Conservation (phyloP, 2,797 vertebrate genomes). For the Aselliscus stoliczkanus region DNA sequence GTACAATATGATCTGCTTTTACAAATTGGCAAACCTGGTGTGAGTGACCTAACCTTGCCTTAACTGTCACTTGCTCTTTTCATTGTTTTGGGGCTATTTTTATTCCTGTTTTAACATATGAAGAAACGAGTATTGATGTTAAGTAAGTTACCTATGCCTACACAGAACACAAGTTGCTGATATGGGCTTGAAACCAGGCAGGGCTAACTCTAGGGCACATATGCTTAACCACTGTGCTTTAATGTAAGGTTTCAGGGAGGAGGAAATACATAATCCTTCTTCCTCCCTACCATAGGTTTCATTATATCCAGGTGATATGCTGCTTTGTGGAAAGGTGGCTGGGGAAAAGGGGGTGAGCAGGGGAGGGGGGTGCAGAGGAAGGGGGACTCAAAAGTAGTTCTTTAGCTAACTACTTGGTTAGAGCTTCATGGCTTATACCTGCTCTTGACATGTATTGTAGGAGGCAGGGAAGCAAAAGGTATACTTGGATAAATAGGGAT, state of each 20-base stretch:
- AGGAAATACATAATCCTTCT: neutral
- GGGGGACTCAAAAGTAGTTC: neutral
- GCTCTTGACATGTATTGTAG: neutral
- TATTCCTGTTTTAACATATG: neutral
- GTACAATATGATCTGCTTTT: neutral
- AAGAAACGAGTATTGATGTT: neutral
- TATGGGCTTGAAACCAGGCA: constrained; percentile 3
- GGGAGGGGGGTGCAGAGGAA: neutral
- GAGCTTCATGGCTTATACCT: neutral
- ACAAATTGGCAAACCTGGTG: neutral
- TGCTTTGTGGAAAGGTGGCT: neutral
- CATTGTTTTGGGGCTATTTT: constrained; percentile 5
- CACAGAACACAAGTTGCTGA: neutral
- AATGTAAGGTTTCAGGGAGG: neutral
- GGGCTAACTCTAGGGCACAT: neutral
- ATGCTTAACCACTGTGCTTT: neutral
- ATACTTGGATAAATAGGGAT: neutral
- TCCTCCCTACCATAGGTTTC: neutral
- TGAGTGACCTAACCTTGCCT: neutral
- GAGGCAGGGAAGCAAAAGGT: neutral
- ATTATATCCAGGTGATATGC: neutral
- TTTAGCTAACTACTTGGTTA: neutral
- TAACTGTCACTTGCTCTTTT: neutral
- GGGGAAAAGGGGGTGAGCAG: neutral
- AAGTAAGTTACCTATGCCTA: neutral